Percentiles rank a stretch among this genome's conserved stretches.
phyloP scores from a whole-genome alignment of 2,797 vertebrate genomes.

The Rhinella marina region DNA sequence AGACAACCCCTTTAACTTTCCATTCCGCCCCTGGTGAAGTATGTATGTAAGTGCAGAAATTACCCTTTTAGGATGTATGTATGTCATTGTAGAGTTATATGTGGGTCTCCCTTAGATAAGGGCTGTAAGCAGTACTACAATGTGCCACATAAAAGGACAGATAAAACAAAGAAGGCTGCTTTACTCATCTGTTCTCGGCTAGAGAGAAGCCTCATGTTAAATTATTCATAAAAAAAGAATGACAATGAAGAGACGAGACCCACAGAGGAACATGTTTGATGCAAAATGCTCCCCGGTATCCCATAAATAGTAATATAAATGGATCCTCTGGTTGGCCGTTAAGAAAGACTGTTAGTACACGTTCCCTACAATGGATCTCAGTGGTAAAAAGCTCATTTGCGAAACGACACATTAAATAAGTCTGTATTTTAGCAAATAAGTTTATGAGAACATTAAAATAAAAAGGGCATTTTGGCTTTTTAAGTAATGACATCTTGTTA shows the following conservation, averaged over 20 bases:
- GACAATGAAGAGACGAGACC: constrained; percentile 2
- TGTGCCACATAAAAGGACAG: neutral
- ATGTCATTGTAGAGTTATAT: neutral
- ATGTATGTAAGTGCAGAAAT: neutral
- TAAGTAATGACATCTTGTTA: constrained; percentile 49
- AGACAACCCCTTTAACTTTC: no score
- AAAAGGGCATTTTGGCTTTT: constrained; percentile 43
- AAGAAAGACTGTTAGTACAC: constrained; percentile 15
- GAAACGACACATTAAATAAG: constrained; percentile 32
- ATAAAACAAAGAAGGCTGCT: constrained; percentile 13
- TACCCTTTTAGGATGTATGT: neutral
- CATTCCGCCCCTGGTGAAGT: no score
- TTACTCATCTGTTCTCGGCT: neutral
- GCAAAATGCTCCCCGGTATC: constrained; percentile 25
- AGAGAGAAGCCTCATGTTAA: neutral
- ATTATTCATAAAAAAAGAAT: constrained; percentile 30
- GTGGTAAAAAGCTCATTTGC: constrained; percentile 5
- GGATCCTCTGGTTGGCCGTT: constrained; percentile 12
- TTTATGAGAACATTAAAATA: constrained; percentile 33
- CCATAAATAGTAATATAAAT: constrained; percentile 10
- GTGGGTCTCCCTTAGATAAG: neutral
- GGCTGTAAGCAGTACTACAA: neutral
- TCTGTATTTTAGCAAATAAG: constrained; percentile 41
- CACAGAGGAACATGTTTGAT: constrained; percentile 12
- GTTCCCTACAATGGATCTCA: constrained; percentile 35